Percentiles rank a stretch among this genome's conserved stretches.
These are phyloP conservation scores for Agriopis aurantiaria DNA, from an alignment of 2,888 invertebrate species.

Conservation along the genomic window DNA sequence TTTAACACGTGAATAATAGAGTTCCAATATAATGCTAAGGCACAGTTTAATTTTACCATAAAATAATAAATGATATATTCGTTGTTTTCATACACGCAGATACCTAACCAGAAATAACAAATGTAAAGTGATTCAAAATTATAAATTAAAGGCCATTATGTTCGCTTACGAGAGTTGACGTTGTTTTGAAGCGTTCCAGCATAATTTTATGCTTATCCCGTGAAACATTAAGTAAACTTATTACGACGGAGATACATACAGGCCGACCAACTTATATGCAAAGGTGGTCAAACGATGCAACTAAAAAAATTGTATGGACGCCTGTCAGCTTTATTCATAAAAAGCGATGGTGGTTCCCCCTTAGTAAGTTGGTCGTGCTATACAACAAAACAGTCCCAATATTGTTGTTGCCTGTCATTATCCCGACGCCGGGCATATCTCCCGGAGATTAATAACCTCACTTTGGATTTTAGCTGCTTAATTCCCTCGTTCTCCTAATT, in stretches of 20 bases:
- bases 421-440: constrained; percentile 45
- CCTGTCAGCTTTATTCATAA: neutral
- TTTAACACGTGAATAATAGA: neutral
- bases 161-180: constrained; percentile 13
- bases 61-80: neutral
- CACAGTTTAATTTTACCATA: neutral
- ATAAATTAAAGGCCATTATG: constrained; percentile 17
- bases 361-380: neutral
- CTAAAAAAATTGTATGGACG: neutral
- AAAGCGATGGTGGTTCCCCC: neutral
- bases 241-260: constrained; percentile 18
- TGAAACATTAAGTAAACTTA: constrained; percentile 16
- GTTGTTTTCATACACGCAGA: neutral
- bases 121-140: constrained; percentile 1
- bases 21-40: too few relatives aligned
- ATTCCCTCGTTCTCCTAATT: constrained; percentile 65
- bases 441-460: constrained; percentile 57
- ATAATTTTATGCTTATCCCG: constrained; percentile 28
- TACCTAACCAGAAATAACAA: neutral
- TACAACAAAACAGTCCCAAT: constrained; percentile 39
- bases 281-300: neutral
- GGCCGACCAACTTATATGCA: neutral
- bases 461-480: constrained; percentile 57
- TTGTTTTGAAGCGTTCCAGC: constrained; percentile 10
- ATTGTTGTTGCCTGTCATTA: constrained; percentile 44